phyloP scores from a whole-genome alignment of 2,888 invertebrate genomes.

The Eumerus sabulonum region DNA sequence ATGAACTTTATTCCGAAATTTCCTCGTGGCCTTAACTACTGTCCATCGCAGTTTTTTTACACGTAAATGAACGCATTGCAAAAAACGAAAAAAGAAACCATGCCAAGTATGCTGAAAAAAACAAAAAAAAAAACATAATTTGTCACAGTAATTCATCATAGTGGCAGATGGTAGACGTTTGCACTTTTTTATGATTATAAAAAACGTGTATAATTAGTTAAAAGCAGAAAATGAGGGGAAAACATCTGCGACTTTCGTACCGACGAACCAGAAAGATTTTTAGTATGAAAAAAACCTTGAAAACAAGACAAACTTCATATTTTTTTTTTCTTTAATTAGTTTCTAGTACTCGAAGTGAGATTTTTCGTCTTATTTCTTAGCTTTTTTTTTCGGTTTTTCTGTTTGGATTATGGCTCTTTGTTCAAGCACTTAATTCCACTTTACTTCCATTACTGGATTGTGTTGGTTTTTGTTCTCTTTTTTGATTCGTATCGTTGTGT shows the following conservation, averaged over 20 bases:
- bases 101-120: conserved; percentile 6
- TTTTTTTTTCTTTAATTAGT: conserved; percentile 38
- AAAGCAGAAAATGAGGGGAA: conserved; percentile 13
- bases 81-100: conserved; percentile 10
- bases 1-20: too few species aligned
- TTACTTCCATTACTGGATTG: conserved; percentile 28
- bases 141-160: conserved; percentile 39
- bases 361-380: too few species aligned
- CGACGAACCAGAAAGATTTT: conserved; percentile 15
- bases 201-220: conserved; percentile 44
- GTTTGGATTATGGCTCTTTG: conserved; percentile 20
- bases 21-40: too few species aligned
- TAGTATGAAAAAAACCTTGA: conserved; percentile 25
- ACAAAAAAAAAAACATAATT: conserved; percentile 16
- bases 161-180: conserved; percentile 8
- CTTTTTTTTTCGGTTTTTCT: too few species aligned
- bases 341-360: neutral
- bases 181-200: neutral
- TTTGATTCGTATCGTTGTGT: too few species aligned
- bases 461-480: neutral
- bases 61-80: neutral
- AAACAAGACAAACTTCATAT: conserved; percentile 46
- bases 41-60: too few species aligned
- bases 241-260: conserved; percentile 31
- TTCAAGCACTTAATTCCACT: conserved; percentile 31